Conservation (phyloP, 2,888 invertebrate species). For the Lacanobia oleracea region DNA sequence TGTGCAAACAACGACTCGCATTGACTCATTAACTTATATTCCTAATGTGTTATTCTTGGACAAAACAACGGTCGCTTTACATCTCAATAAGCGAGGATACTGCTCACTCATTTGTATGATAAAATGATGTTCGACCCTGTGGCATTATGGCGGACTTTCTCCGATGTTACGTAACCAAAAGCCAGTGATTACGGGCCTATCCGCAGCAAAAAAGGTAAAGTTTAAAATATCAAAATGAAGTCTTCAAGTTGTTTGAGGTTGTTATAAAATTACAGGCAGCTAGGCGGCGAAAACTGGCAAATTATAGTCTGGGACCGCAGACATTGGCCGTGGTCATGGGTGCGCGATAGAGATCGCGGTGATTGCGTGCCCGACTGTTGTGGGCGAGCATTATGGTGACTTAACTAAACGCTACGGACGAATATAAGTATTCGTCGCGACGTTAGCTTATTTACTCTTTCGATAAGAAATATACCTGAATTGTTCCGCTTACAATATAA, state of each 20-base stretch:
- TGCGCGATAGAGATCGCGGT: slow-evolving; percentile 79
- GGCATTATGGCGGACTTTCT: slow-evolving; percentile 62
- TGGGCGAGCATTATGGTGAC: slow-evolving; percentile 78
- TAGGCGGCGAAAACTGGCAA: slow-evolving; percentile 88
- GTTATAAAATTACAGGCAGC: slow-evolving; percentile 86
- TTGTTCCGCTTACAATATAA: background rate
- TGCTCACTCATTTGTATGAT: slow-evolving; percentile 62
- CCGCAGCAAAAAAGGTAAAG: slow-evolving; percentile 72
- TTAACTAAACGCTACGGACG: slow-evolving; percentile 69
- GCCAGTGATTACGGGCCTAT: slow-evolving; percentile 74
- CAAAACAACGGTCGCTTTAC: slow-evolving; percentile 70
- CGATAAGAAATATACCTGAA: background rate
- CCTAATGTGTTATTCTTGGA: slow-evolving; percentile 69
- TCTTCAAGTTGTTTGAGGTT: slow-evolving; percentile 81
- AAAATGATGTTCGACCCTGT: slow-evolving; percentile 57
- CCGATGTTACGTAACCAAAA: slow-evolving; percentile 74
- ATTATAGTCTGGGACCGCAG: slow-evolving; percentile 85
- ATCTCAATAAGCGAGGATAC: slow-evolving; percentile 70
- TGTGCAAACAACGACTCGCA: slow-evolving; percentile 81
- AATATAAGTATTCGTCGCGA: slow-evolving; percentile 60
- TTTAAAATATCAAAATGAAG: slow-evolving; percentile 82
- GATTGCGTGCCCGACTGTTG: slow-evolving; percentile 81
- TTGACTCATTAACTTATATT: slow-evolving; percentile 79
- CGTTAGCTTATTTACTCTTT: slow-evolving; percentile 37
- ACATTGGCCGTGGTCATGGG: slow-evolving; percentile 77